Base-by-base conservation (phyloP, 1,140 invertebrate genomes). In the Caenorhabditis brenneri region DNA sequence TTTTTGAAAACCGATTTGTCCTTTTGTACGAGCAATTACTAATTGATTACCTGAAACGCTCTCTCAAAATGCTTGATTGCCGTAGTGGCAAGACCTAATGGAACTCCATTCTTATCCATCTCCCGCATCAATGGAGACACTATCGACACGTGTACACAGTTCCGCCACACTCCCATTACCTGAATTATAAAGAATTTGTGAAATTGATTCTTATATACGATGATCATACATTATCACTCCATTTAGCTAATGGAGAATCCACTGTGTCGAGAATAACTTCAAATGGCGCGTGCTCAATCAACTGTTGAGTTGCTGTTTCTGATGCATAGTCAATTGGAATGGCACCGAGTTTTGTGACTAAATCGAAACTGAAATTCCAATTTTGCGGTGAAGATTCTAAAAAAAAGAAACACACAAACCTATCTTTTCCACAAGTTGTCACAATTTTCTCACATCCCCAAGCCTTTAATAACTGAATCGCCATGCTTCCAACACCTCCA, bases 261-360 rank as follows among this genome's bases (percentile, higher is more conserved):
- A 94, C 94, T 84, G 95, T 95, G 91, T 97, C 95, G 49, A 97
- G 90, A 81, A 97, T 94, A 69, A 95, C 93, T 88, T 96, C 94
- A 91, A 94, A 96, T n/a, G 89, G 89, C 15, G 94, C 94, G 87
- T 93, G 92, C 39, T 91, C 91, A 58, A 92, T 91, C 7, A 97
- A 92, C 87, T 93, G 91, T 39, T 92, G 89, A 84, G 93, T 92
- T 58, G 93, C 93, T 86, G 93, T 92, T 15, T 92, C 86, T 84
- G 93, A 91, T 84, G 92, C 93, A 87, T 97, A 97, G 92, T 97
- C 95, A 78, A 94, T 93, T 80, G 91, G 85, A 89, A 95, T 93
- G 2, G 95, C 94, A 33, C 95, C 95, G 55, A 96, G 91, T 79
- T 92, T 91, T 84, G 92, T 89, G 6, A 97, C 93, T 31, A 94